Base-by-base conservation (phyloP, 1,140 invertebrate genomes). In the Trachelipus rathkii region DNA sequence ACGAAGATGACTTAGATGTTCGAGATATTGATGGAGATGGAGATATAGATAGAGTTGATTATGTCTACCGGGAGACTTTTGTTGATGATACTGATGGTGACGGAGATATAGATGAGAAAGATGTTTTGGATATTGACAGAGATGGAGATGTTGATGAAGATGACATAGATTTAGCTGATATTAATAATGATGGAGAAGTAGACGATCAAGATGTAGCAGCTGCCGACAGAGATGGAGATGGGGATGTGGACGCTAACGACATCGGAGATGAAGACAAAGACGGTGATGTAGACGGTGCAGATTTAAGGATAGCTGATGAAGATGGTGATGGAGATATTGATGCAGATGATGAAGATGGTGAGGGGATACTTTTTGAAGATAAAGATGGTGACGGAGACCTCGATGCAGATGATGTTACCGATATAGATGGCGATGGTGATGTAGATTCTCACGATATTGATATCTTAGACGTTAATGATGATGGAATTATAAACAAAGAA, bases 21-120 rank as follows among this genome's bases (percentile, higher is more conserved):
- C 75, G 75, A 5, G 79, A 81, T 66, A 60, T 74, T 10, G 79
- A 81, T 71, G 74, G 74, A 15, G 79, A 81, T 67, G 79, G 77
- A 15, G 79, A 81, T 45, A 76, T 81, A 15, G 79, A 81, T 44
- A 45, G 74, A 7, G 53, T 67, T 0, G 79, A 80, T 72, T 78
- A 73, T 45, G 71, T 53, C 15, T 71, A 74, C 77, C 44, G 69
- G 23, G 44, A 71, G 9, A 71, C 69, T 0, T 53, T 78, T 15
- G 19, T 80, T 7, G 76, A 66, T n/a, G 79, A 80, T 44, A 75
- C 74, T 0, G 79, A 81, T 23, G 72, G 68, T n/a, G 79, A 81
- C 53, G 79, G 79, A 60, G 79, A 81, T 43, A 69, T 81, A 11
- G 79, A 81, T 44, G 33, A 46, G 7, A 73, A 78, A 5, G 71